Conservation (phyloP, 2,797 vertebrate species). For the Eidolon dupreanum region DNA sequence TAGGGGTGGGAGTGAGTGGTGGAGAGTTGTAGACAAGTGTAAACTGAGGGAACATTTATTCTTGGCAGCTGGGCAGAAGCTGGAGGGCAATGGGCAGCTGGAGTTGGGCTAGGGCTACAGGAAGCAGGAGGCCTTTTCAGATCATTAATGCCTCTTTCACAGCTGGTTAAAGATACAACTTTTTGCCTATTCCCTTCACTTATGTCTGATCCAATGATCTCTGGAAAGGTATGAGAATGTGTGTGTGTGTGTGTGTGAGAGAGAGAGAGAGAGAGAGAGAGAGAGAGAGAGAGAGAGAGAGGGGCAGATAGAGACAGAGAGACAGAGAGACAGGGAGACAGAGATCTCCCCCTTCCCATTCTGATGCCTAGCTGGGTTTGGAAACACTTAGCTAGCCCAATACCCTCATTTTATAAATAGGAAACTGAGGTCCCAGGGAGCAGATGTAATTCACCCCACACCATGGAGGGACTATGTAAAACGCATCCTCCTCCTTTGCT, state of each 20-base stretch:
- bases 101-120: neutral
- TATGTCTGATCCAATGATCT: neutral
- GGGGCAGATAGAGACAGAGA: neutral
- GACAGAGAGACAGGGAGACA: neutral
- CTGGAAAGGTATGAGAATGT: neutral
- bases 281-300: too few relatives aligned
- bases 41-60: neutral
- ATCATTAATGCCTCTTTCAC: neutral
- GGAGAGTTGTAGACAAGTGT: neutral
- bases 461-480: neutral
- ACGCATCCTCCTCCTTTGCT: neutral
- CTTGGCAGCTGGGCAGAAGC: neutral
- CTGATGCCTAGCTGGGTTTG: neutral
- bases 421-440: neutral
- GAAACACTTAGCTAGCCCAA: neutral
- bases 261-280: too few relatives aligned
- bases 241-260: neutral
- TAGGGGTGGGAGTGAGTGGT: accelerated
- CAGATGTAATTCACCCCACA: neutral
- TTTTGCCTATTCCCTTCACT: neutral
- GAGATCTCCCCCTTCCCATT: neutral
- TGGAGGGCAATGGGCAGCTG: neutral
- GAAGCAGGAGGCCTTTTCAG: neutral
- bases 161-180: neutral
- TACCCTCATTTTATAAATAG: neutral